Percentiles rank a stretch among this genome's conserved stretches.
Evolutionary conservation across 2,113 vertebrate species (phyloP).

Genomic region (Lamprotornis superbus): DNA sequence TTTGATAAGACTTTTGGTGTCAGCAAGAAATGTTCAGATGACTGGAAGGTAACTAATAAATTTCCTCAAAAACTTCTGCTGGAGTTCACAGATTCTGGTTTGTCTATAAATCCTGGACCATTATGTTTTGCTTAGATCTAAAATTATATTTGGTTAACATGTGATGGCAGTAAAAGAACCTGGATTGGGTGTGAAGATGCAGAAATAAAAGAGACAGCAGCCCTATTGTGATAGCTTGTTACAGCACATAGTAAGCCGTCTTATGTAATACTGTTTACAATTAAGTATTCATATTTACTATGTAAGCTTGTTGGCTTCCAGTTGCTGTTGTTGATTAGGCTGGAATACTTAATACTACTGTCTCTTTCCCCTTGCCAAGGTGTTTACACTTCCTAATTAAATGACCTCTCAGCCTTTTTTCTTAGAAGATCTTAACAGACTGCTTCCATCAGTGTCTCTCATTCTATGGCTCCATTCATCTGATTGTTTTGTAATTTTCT

Average conservation of each 20-base stretch:
- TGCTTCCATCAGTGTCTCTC: neutral
- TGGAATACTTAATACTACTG: neutral
- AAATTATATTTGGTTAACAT: neutral
- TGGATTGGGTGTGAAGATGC: neutral
- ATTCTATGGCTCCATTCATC: neutral
- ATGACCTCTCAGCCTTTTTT: neutral
- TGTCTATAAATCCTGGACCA: neutral
- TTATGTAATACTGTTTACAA: neutral
- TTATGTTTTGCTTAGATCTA: neutral
- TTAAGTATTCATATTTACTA: neutral
- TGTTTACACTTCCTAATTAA: neutral
- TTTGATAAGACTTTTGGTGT: conserved; percentile 80
- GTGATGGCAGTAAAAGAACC: neutral
- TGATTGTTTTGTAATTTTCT: neutral
- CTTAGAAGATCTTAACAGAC: neutral
- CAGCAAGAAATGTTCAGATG: conserved; percentile 82
- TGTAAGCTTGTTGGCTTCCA: neutral
- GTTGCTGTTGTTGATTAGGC: neutral
- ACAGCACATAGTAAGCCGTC: neutral
- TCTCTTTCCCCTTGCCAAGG: neutral
- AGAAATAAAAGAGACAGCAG: neutral
- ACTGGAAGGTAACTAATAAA: conserved; percentile 79
- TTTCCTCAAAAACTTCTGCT: neutral
- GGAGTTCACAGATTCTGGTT: neutral
- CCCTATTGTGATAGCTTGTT: neutral